Percentiles rank a stretch among this genome's conserved stretches.
Conservation (phyloP, 2,888 invertebrate species). For the Nomada goodeniana region DNA sequence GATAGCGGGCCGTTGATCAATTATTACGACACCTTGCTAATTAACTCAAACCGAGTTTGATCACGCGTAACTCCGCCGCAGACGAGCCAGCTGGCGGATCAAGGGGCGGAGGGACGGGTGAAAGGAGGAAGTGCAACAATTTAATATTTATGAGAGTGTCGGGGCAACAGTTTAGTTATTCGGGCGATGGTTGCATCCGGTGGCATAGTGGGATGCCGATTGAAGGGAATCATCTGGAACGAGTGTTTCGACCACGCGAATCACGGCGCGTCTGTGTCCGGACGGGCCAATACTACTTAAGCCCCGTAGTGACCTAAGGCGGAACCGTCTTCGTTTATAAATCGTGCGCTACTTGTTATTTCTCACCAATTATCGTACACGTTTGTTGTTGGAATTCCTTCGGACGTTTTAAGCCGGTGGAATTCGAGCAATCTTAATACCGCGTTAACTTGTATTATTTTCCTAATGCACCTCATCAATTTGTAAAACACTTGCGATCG, state of each 20-base stretch:
- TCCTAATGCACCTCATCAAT: not conserved
- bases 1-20: conserved; percentile 60
- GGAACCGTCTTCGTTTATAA: not conserved
- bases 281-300: conserved; percentile 11
- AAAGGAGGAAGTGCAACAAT: conserved; percentile 45
- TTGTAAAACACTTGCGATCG: conserved; percentile 4
- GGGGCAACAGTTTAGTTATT: conserved; percentile 48
- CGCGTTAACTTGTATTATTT: not conserved
- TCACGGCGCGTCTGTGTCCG: not conserved
- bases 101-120: conserved; percentile 14
- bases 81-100: conserved; percentile 3
- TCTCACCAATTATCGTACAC: too few relatives aligned
- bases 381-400: too few relatives aligned
- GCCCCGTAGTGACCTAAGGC: not conserved
- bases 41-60: conserved; percentile 60
- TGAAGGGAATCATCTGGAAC: conserved; percentile 55
- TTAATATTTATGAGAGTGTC: conserved; percentile 57
- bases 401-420: not conserved
- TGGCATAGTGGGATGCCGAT: conserved; percentile 44
- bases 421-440: not conserved
- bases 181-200: conserved; percentile 51
- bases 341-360: too few relatives aligned
- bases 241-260: not conserved
- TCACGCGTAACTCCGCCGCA: conserved; percentile 31
- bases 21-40: conserved; percentile 70